A percentile compares a stretch with the other conserved stretches of the same genome.
Conservation (phyloP, 2,113 vertebrate species). For the Diglossa brunneiventris region DNA sequence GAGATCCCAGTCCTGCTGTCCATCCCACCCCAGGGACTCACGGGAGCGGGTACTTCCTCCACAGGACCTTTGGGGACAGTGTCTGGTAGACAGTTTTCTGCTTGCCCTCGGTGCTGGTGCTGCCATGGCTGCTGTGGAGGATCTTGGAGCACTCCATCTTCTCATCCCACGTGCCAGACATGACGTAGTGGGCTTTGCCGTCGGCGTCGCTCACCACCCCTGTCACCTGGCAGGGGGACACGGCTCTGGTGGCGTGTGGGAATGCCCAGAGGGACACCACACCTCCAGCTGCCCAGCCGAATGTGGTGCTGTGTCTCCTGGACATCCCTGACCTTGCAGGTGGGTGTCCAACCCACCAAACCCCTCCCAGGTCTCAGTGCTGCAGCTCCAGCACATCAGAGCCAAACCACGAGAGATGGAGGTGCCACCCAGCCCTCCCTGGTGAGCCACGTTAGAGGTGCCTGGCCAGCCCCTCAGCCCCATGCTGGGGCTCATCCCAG, state of each 20-base stretch:
- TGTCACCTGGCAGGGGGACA: conserved; percentile 80
- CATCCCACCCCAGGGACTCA: conserved; percentile 62
- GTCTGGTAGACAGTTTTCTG: conserved; percentile 98
- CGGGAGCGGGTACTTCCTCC: conserved; percentile 97
- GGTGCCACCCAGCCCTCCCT: not conserved
- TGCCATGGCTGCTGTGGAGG: conserved; percentile 87
- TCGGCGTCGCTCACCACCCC: conserved; percentile 87
- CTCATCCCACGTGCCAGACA: conserved; percentile 96
- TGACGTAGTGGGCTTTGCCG: conserved; percentile 89
- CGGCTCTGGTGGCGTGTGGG: not conserved
- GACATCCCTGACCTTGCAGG: not conserved
- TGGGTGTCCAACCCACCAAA: not conserved
- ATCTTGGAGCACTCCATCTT: conserved; percentile 95
- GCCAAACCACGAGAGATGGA: accelerated
- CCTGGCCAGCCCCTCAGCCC: not conserved
- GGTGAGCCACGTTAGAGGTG: accelerated
- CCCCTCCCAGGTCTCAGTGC: not conserved
- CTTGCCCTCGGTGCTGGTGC: conserved; percentile 85
- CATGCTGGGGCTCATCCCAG: not conserved
- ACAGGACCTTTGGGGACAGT: conserved; percentile 87
- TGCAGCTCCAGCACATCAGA: not conserved
- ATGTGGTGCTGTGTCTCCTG: accelerated
- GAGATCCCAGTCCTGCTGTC: not conserved
- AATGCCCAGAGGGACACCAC: not conserved
- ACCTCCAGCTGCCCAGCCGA: not conserved